These are phyloP conservation scores for Ramphastos sulfuratus DNA, from an alignment of 2,113 vertebrate genomes.

Conservation along the genomic window DNA sequence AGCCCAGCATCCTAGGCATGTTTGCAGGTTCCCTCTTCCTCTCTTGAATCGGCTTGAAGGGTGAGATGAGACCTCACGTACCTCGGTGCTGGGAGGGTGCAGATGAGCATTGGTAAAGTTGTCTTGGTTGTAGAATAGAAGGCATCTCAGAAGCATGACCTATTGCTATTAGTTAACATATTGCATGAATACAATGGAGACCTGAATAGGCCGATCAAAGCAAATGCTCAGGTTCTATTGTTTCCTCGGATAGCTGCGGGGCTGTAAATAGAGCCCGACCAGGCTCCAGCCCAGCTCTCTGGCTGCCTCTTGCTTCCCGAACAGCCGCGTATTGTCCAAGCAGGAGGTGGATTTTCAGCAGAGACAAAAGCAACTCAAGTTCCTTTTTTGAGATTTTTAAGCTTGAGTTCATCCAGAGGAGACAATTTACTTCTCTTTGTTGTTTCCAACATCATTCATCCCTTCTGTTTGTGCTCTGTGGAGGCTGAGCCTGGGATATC, in stretches of 20 bases:
- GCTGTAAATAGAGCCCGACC: not conserved
- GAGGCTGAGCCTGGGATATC: constrained; percentile 39
- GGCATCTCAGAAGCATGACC: not conserved
- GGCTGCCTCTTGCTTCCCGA: not conserved
- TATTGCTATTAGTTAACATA: constrained; percentile 6
- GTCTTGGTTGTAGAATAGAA: not conserved
- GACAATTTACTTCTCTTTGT: constrained; percentile 64
- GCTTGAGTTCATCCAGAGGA: constrained; percentile 46
- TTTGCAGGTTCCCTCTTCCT: not conserved
- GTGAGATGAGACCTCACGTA: accelerated
- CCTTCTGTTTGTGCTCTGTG: constrained; percentile 52
- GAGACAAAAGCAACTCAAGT: constrained; percentile 36
- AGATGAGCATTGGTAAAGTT: not conserved
- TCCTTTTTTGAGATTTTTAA: constrained; percentile 43
- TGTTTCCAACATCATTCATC: constrained; percentile 58
- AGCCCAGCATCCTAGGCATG: accelerated
- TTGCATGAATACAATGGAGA: not conserved
- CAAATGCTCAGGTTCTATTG: not conserved
- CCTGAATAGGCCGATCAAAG: not conserved
- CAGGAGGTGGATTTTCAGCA: constrained; percentile 54
- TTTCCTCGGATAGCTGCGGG: not conserved
- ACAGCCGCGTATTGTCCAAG: not conserved
- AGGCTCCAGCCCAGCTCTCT: not conserved
- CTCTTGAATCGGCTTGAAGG: not conserved
- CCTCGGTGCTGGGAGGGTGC: not conserved